phyloP scores from a whole-genome alignment of 2,797 vertebrate genomes.

The Dromococcyx pavoninus region DNA sequence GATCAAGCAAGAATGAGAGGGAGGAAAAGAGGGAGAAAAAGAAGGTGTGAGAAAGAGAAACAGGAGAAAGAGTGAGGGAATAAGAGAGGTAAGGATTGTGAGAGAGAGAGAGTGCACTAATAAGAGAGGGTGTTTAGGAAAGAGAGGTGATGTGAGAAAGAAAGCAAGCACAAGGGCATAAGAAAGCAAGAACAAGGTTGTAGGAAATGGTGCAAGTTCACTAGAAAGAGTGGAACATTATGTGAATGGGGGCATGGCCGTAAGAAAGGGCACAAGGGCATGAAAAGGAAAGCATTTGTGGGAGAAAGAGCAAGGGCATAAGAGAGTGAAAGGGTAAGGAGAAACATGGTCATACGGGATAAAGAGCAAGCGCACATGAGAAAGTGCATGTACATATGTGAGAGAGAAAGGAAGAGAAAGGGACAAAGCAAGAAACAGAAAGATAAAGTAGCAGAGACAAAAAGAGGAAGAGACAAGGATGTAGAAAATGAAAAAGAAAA shows the following conservation, averaged over 20 bases:
- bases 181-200: background rate
- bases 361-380: background rate
- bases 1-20: no score
- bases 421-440: background rate
- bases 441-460: background rate
- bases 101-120: background rate
- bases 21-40: background rate
- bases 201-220: background rate
- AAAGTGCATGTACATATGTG: background rate
- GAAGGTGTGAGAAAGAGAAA: fast-evolving
- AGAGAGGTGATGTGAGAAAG: background rate
- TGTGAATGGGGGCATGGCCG: background rate
- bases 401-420: background rate
- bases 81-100: no score
- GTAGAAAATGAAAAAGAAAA: background rate
- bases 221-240: background rate
- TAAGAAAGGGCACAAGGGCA: background rate
- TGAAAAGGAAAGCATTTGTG: background rate
- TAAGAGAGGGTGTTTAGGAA: background rate
- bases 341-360: background rate
- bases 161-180: background rate
- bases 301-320: background rate
- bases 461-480: background rate
- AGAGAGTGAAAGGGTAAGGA: background rate
- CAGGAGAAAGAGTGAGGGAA: background rate